phyloP scores from a whole-genome alignment of 2,113 vertebrate species.

The Hippocampus abdominalis region DNA sequence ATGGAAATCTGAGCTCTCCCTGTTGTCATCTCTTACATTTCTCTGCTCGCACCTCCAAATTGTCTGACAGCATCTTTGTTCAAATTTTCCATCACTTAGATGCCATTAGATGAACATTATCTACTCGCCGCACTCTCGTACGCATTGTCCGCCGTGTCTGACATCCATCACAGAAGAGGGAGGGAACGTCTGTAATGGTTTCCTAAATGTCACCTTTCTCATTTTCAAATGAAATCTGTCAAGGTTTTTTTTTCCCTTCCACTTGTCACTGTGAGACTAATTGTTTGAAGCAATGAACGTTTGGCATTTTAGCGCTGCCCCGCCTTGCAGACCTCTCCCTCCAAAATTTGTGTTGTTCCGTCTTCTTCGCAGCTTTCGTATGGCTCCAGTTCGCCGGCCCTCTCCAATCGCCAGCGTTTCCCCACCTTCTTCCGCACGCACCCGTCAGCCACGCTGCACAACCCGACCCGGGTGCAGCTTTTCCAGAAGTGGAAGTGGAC shows the following conservation, averaged over 20 bases:
- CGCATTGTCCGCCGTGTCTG: constrained; percentile 29
- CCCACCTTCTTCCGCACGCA: constrained; percentile 94
- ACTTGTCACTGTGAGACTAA: constrained; percentile 32
- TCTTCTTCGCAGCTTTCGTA: constrained; percentile 80
- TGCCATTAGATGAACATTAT: constrained; percentile 7
- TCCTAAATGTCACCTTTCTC: constrained; percentile 31
- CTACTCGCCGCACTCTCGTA: constrained; percentile 13
- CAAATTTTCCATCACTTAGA: constrained; percentile 26
- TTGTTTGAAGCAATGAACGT: constrained; percentile 22
- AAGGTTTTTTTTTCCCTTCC: constrained; percentile 34
- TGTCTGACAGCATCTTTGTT: not conserved
- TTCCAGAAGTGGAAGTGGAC: constrained; percentile 97
- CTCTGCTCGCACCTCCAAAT: not conserved
- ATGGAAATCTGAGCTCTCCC: not conserved
- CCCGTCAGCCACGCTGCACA: constrained; percentile 90
- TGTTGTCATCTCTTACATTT: not conserved
- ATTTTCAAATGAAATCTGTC: constrained; percentile 31
- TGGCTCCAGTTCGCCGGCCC: constrained; percentile 89
- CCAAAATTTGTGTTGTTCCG: not conserved
- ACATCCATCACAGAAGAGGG: constrained; percentile 39
- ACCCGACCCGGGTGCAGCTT: constrained; percentile 89
- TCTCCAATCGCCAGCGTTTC: constrained; percentile 92
- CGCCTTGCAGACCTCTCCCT: not conserved
- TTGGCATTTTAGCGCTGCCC: constrained; percentile 14
- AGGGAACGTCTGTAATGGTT: constrained; percentile 33